phyloP scores from a whole-genome alignment of 1,140 invertebrate genomes.

The Dufourea novaeangliae region DNA sequence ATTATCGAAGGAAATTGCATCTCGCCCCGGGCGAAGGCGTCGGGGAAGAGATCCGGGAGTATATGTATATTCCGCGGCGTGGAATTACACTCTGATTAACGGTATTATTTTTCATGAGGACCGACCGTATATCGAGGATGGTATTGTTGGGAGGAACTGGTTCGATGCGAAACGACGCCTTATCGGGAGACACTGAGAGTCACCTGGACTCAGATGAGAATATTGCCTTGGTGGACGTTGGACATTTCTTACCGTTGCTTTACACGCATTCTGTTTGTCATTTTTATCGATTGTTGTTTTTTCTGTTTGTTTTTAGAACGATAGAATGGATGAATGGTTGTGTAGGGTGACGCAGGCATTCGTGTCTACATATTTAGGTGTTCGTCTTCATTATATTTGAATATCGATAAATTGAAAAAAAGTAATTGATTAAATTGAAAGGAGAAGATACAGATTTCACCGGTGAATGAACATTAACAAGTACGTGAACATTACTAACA shows the following conservation, averaged over 20 bases:
- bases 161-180: not conserved
- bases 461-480: too few species aligned
- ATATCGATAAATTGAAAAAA: too few species aligned
- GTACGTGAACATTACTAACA: too few species aligned
- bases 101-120: slow-evolving; percentile 17
- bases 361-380: too few species aligned
- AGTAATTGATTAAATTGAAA: too few species aligned
- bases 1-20: slow-evolving; percentile 26
- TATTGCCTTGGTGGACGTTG: not conserved
- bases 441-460: too few species aligned
- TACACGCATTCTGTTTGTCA: not conserved
- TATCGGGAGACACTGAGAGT: not conserved
- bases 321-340: not conserved
- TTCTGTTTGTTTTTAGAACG: not conserved
- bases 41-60: not conserved
- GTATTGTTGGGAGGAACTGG: not conserved
- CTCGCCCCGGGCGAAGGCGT: slow-evolving; percentile 10
- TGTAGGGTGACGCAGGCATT: too few species aligned
- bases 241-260: not conserved
- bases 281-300: too few species aligned
- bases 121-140: not conserved
- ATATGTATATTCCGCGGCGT: not conserved
- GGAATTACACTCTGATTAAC: slow-evolving; percentile 32
- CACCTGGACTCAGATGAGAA: not conserved
- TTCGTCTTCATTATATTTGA: too few species aligned